Conservation (phyloP, 2,113 vertebrate species). For the Oryzias curvinotus region DNA sequence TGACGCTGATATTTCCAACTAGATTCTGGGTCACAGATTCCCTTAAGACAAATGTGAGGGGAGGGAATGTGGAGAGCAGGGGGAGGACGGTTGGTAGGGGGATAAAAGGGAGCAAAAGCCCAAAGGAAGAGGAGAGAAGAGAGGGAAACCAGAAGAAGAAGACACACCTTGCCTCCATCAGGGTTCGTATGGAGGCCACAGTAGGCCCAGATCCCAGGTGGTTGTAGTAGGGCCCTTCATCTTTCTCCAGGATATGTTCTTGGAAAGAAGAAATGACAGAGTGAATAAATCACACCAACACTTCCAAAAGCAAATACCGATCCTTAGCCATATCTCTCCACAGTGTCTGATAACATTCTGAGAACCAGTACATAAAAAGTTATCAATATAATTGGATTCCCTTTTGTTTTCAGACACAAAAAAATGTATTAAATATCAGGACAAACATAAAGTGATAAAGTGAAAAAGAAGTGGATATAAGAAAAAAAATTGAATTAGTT, state of each 20-base stretch:
- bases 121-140: not conserved
- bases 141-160: not conserved
- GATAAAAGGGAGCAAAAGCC: not conserved
- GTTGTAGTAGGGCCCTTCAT: constrained; percentile 97
- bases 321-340: too few relatives aligned
- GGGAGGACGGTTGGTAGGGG: not conserved
- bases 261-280: constrained; percentile 29
- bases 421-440: too few relatives aligned
- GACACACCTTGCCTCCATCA: constrained; percentile 88
- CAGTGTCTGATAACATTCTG: too few relatives aligned
- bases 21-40: constrained; percentile 76
- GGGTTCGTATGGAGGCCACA: constrained; percentile 88
- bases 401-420: too few relatives aligned
- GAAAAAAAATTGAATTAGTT: too few relatives aligned
- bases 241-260: constrained; percentile 97
- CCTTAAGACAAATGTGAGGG: constrained; percentile 64
- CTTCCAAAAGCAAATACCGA: too few relatives aligned
- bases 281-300: not conserved
- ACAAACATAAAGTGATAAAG: too few relatives aligned
- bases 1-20: constrained; percentile 64
- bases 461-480: too few relatives aligned
- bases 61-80: constrained; percentile 17
- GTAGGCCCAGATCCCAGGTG: constrained; percentile 95
- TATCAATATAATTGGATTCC: too few relatives aligned
- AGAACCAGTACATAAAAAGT: too few relatives aligned